Percentiles rank a stretch among this genome's conserved stretches.
Conservation (phyloP, 2,113 vertebrate species). For the Suncus etruscus region DNA sequence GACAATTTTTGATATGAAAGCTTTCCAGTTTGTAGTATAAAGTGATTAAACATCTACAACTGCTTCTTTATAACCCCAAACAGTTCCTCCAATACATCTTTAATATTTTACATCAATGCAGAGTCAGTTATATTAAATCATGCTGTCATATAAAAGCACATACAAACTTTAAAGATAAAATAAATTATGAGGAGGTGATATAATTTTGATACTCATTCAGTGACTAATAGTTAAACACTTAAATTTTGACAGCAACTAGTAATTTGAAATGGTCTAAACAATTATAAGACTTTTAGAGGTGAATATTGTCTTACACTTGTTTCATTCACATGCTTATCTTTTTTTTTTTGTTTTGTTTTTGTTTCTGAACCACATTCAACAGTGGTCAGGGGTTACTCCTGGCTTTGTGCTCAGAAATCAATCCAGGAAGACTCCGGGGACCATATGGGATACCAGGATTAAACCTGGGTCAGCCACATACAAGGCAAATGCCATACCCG, state of each 20-base stretch:
- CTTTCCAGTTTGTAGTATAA: background rate
- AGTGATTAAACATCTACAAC: background rate
- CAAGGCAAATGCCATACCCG: too few species aligned
- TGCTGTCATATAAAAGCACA: background rate
- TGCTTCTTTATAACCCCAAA: background rate
- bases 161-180: slow-evolving; percentile 1
- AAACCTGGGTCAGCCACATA: too few species aligned
- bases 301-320: background rate
- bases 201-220: background rate
- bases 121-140: slow-evolving; percentile 5
- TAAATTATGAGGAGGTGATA: slow-evolving; percentile 17
- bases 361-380: too few species aligned
- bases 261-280: background rate
- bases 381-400: too few species aligned
- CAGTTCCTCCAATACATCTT: background rate
- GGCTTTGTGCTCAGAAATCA: too few species aligned
- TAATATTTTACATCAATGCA: slow-evolving; percentile 35
- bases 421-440: too few species aligned
- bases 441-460: too few species aligned
- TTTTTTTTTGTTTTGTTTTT: too few species aligned
- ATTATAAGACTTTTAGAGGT: background rate
- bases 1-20: background rate
- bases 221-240: background rate
- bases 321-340: background rate
- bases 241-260: background rate